Conservation (phyloP, 2,113 vertebrate genomes). For the Sphyrna mokarran region DNA sequence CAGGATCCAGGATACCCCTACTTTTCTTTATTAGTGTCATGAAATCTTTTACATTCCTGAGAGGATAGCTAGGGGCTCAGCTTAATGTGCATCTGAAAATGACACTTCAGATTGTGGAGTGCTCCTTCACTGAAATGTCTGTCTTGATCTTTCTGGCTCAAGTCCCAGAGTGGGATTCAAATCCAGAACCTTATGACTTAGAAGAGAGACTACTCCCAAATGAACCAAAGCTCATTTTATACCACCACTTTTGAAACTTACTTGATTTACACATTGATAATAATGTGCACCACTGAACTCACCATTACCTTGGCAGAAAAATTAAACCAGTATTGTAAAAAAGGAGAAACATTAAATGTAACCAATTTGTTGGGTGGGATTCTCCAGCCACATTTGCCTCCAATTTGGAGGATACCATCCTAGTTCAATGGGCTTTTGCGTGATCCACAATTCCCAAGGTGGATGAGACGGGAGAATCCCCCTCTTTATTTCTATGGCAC, state of each 20-base stretch:
- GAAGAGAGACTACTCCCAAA: not conserved
- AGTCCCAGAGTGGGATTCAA: not conserved
- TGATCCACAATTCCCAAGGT: too few relatives aligned
- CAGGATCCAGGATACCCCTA: not conserved
- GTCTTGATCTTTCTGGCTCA: not conserved
- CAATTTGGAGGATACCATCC: too few relatives aligned
- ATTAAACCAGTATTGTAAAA: too few relatives aligned
- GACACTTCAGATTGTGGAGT: not conserved
- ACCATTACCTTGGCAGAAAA: too few relatives aligned
- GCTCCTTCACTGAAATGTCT: not conserved
- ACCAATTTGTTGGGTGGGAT: too few relatives aligned
- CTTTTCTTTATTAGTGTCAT: not conserved
- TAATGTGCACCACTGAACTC: not conserved
- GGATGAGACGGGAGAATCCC: too few relatives aligned
- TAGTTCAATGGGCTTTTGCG: too few relatives aligned
- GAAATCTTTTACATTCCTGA: not conserved
- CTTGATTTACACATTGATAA: not conserved
- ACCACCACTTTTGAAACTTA: not conserved
- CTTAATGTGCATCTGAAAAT: not conserved
- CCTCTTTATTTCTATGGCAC: too few relatives aligned
- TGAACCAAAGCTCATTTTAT: not conserved
- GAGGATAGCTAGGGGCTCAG: not conserved
- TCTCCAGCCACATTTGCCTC: too few relatives aligned
- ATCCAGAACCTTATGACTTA: not conserved
- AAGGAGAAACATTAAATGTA: too few relatives aligned